Conservation (phyloP, 2,797 vertebrate species). For the Microcaecilia unicolor region DNA sequence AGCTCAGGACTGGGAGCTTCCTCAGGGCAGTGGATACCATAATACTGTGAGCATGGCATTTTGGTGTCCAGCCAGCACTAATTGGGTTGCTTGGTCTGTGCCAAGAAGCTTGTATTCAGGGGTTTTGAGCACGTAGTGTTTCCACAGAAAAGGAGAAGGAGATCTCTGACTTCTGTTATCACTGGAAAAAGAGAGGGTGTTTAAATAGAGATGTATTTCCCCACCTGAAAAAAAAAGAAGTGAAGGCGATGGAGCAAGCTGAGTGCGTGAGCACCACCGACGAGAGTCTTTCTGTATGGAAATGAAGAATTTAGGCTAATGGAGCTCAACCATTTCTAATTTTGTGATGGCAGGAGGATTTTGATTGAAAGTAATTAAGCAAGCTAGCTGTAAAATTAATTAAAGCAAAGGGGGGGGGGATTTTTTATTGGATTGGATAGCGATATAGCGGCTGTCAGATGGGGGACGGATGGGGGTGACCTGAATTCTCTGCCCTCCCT, state of each 20-base stretch:
- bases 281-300: conserved; percentile 97
- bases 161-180: conserved; percentile 26
- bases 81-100: too few species aligned
- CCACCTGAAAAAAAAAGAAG: too few species aligned
- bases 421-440: conserved; percentile 99
- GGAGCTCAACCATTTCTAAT: conserved; percentile 99
- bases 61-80: too few species aligned
- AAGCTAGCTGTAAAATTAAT: conserved; percentile 99
- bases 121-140: too few species aligned
- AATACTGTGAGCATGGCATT: too few species aligned
- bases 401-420: conserved; percentile 98
- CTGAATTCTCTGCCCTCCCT: conserved; percentile 98
- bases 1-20: too few species aligned
- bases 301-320: conserved; percentile 99
- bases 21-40: too few species aligned
- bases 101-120: too few species aligned
- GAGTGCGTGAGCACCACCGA: conserved; percentile 8
- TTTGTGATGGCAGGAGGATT: conserved; percentile 99
- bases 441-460: conserved; percentile 99
- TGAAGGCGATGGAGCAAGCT: conserved; percentile 34
- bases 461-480: conserved; percentile 99
- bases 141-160: too few species aligned
- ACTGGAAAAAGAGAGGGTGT: conserved; percentile 38
- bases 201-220: too few species aligned
- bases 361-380: conserved; percentile 99